phyloP scores from a whole-genome alignment of 1,140 invertebrate genomes.

The Pachypeltis micranthus region DNA sequence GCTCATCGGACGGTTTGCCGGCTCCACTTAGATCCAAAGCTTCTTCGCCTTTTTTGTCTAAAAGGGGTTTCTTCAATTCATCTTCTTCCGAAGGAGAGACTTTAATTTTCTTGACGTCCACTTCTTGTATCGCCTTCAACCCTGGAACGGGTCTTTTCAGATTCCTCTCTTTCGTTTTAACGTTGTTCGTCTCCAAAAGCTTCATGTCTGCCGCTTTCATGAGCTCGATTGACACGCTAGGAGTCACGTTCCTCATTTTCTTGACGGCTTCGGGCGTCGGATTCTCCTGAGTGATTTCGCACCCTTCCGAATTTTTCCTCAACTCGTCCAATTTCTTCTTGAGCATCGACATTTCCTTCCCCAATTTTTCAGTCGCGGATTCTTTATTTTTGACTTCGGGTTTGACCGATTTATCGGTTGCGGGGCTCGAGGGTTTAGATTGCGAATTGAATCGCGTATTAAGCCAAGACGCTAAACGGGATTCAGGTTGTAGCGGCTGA shows the following conservation, averaged over 20 bases:
- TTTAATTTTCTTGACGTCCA: constrained; percentile 2
- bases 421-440: neutral
- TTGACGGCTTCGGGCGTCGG: constrained; percentile 23
- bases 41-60: constrained; percentile 10
- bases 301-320: constrained; percentile 10
- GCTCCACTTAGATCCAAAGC: neutral
- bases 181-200: neutral
- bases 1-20: neutral
- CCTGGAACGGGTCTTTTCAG: constrained; percentile 18
- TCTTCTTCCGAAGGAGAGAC: neutral
- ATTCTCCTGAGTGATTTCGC: constrained; percentile 22
- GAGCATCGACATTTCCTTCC: constrained; percentile 19
- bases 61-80: constrained; percentile 1
- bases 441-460: constrained; percentile 18
- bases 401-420: neutral
- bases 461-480: constrained; percentile 18
- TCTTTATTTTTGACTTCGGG: constrained; percentile 1
- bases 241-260: constrained; percentile 25
- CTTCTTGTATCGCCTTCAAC: constrained; percentile 20
- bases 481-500: neutral
- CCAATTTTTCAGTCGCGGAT: neutral
- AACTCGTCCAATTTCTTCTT: constrained; percentile 25
- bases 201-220: constrained; percentile 21
- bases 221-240: constrained; percentile 29
- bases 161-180: neutral